These are phyloP conservation scores for Synergus japonicus DNA, from an alignment of 2,888 invertebrate genomes.

Conservation along the genomic window DNA sequence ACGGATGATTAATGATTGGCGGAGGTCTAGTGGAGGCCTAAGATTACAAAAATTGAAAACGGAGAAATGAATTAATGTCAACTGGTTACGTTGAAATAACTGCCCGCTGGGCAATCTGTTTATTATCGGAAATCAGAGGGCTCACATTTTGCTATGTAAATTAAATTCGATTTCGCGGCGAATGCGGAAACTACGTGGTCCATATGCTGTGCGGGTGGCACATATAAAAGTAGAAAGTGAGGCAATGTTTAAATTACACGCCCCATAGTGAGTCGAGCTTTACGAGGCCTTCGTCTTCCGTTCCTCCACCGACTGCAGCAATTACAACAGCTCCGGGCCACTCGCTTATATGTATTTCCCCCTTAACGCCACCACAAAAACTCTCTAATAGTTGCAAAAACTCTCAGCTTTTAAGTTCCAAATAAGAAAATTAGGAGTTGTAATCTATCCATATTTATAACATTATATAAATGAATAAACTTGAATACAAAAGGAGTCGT, in stretches of 20 bases:
- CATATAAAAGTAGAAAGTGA: constrained; percentile 60
- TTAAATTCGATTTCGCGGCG: constrained; percentile 31
- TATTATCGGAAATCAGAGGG: constrained; percentile 35
- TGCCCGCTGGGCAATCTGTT: constrained; percentile 12
- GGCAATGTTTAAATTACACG: constrained; percentile 73
- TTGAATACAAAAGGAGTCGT: neutral
- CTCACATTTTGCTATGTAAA: constrained; percentile 24
- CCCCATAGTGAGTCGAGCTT: constrained; percentile 64
- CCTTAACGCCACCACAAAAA: constrained; percentile 24
- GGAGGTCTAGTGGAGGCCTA: neutral
- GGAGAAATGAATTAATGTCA: constrained; percentile 33
- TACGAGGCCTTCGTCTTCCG: constrained; percentile 65
- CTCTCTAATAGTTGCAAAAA: neutral
- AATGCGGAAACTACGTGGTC: constrained; percentile 43
- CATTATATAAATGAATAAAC: neutral
- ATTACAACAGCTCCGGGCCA: constrained; percentile 58
- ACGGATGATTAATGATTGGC: constrained; percentile 34
- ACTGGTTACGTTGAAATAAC: neutral
- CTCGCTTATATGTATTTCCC: neutral
- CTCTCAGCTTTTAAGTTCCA: neutral
- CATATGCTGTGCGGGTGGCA: constrained; percentile 58
- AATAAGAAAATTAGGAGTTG: neutral
- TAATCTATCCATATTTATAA: too few species aligned
- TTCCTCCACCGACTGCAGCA: constrained; percentile 65
- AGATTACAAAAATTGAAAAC: constrained; percentile 35